Evolutionary conservation across 2,888 invertebrate species (phyloP), one percentile per base, ranked within the genome.

Genomic region (Limnephilus auricula): DNA sequence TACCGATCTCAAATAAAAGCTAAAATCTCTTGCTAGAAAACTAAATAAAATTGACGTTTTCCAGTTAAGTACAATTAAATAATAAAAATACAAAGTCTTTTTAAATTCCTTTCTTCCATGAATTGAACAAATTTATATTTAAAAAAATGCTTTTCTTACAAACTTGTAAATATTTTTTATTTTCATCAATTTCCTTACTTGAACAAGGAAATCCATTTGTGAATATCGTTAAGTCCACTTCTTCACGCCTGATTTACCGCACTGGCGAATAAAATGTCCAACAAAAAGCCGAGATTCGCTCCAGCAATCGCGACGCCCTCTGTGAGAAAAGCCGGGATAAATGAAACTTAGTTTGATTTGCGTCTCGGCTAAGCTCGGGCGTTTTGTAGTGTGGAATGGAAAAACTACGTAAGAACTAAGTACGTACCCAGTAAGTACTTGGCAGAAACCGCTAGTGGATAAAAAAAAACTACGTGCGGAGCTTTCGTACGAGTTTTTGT

Each of bases 261-360:
- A 13, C n/a, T 37, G 30, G 40, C n/a, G 30, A 40, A 85, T 85
- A 85, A 45, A 85, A 85, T 40, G 34, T 30, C 40, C 37, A 40
- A 85, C 45, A 85, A 85, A 85, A 45, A 85, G 85, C 85, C 85
- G 30, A 85, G 40, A 40, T 85, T 85, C 85, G 40, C 85, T 37
- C 85, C 85, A 85, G 40, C 15, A 85, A 85, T 85, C 82, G 82
- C 25, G 82, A 37, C 82, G 82, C 82, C 82, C 34, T 82, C 34
- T 34, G 82, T 65, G 65, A 65, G 65, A 65, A 82, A 82, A 82
- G 82, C 82, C 25, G 82, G 34, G 82, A 82, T 82, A 82, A 82
- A 82, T 82, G 82, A 82, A 82, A 82, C 82, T 82, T 25, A 32
- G 34, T 85, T 40, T 85, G 85, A 85, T 85, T 85, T 85, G 85